These are phyloP conservation scores for Coranthus polyacanthus DNA, from an alignment of 2,797 vertebrate genomes.

Conservation along the genomic window DNA sequence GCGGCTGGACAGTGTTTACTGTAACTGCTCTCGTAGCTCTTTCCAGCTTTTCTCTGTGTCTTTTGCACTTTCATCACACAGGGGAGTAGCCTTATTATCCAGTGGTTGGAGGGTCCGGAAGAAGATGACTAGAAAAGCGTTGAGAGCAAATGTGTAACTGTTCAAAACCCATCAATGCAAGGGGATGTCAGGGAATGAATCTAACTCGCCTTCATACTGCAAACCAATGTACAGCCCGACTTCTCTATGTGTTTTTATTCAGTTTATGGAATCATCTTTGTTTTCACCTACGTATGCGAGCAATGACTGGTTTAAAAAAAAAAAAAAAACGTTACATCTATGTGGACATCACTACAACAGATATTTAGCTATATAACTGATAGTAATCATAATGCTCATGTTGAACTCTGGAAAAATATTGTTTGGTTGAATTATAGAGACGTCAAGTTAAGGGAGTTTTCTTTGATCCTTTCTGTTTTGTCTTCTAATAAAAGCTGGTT, in stretches of 20 bases:
- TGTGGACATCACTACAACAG: constrained; percentile 77
- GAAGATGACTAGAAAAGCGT: constrained; percentile 41
- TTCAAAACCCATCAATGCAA: constrained; percentile 52
- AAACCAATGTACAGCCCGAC: constrained; percentile 79
- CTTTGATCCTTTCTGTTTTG: constrained; percentile 65
- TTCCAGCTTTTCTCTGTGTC: constrained; percentile 67
- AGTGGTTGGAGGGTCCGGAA: constrained; percentile 49
- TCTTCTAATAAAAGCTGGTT: constrained; percentile 77
- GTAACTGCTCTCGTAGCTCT: constrained; percentile 64
- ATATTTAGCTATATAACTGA: constrained; percentile 73
- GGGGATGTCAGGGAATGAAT: constrained; percentile 71
- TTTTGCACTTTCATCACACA: constrained; percentile 63
- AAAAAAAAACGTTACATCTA: constrained; percentile 75
- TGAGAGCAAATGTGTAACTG: constrained; percentile 49
- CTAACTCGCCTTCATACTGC: constrained; percentile 80
- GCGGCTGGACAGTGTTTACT: constrained; percentile 70
- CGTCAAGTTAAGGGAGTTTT: constrained; percentile 53
- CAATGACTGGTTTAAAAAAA: constrained; percentile 57
- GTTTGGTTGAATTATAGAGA: constrained; percentile 61
- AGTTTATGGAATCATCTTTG: constrained; percentile 64
- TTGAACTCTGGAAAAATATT: constrained; percentile 52
- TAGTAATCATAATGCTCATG: constrained; percentile 69
- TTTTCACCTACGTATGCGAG: constrained; percentile 63
- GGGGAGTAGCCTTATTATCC: constrained; percentile 49
- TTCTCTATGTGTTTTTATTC: constrained; percentile 59